Base-by-base conservation (phyloP, 2,113 vertebrate species). In the Phycodurus eques region DNA sequence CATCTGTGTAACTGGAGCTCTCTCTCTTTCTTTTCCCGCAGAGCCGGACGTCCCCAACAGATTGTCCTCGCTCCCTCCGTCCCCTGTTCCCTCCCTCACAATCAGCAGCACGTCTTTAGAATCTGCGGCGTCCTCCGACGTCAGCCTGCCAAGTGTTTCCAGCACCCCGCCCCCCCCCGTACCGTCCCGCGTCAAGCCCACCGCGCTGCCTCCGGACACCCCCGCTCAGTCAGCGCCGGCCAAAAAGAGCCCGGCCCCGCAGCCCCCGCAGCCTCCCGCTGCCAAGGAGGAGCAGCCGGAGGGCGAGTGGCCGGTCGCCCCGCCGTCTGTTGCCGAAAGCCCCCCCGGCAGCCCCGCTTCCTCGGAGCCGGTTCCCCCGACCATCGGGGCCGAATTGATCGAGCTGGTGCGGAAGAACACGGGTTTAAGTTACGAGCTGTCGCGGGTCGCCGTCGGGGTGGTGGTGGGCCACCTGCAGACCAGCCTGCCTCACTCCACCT, bases 331-430 rank as follows among this genome's bases (percentile, higher is more conserved):
- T 0, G 84, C 87, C 20, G 80, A 90, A 49, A 92, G 86, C 80
- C 81, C 85, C 27, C 87, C 84, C 1, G 72, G 76, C 68, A 88
- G 85, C 83, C 89, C 88, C 39, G 44, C 83, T 2, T 14, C 64
- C 27, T 39, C 77, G 3, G 84, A 76, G 0, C 75, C 88, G 0
- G 92, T 99, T 81, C 94, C 96, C 61, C 90, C 90, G 88, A 96
- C 94, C 0, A 96, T 95, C 0, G 96, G 98, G 61, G 94, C 95
- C 0, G 98, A 99, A 71, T 91, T 99, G 88, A 97, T 98, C 0
- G 98, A 99, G 90, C 92, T 99, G 59, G 95, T 99, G 13, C 94
- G 98, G 80, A 96, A 95, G 84, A 99, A 98, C 93, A 99, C 98
- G 0, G 89, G 93, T 74, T 88, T 99, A 75, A 99, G 96, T 89